phyloP scores from a whole-genome alignment of 2,797 vertebrate species.

The Carduelis carduelis region DNA sequence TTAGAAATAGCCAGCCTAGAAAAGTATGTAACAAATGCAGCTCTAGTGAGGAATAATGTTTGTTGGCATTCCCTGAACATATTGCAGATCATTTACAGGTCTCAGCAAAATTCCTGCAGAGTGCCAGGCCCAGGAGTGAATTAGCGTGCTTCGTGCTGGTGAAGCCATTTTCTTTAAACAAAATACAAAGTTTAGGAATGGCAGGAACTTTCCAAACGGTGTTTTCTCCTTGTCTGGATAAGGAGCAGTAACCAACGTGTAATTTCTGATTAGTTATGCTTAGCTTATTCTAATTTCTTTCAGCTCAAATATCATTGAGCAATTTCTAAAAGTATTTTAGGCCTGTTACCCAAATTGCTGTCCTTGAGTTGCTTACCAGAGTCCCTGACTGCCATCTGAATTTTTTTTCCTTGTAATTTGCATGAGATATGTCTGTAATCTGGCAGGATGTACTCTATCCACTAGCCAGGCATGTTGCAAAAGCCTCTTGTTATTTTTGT shows the following conservation, averaged over 20 bases:
- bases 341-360: neutral
- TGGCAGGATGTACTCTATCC: neutral
- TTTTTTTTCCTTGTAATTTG: conserved; percentile 16
- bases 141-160: neutral
- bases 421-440: neutral
- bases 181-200: neutral
- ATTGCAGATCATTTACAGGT: conserved; percentile 31
- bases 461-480: neutral
- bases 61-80: conserved; percentile 7
- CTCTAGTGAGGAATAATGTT: neutral
- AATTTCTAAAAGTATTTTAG: neutral
- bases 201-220: neutral
- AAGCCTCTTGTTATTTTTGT: neutral
- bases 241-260: neutral
- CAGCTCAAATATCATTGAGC: neutral
- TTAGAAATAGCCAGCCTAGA: conserved; percentile 2
- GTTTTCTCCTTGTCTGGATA: conserved; percentile 7
- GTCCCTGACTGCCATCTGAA: neutral
- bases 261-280: neutral
- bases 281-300: conserved; percentile 13
- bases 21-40: neutral
- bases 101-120: conserved; percentile 25
- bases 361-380: conserved; percentile 2
- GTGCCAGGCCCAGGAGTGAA: neutral
- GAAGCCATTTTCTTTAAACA: conserved; percentile 9